Conservation (phyloP, 1,140 invertebrate genomes). For the Zaprionus ghesquierei region DNA sequence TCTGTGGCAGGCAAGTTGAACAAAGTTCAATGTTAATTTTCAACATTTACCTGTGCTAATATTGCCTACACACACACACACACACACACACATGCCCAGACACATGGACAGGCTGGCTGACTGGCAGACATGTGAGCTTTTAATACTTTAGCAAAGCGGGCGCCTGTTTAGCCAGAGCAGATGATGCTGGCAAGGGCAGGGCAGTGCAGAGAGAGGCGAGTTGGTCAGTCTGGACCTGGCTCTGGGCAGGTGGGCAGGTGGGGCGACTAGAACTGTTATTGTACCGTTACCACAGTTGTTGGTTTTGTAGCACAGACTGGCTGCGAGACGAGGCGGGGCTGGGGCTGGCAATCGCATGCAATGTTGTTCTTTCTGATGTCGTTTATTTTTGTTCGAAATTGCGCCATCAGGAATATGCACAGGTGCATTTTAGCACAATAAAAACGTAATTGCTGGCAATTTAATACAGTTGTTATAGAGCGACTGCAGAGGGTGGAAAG, state of each 20-base stretch:
- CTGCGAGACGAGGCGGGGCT: background rate
- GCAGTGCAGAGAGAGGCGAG: too few species aligned
- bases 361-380: slow-evolving; percentile 80
- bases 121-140: slow-evolving; percentile 32
- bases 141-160: slow-evolving; percentile 22
- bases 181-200: background rate
- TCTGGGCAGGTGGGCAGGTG: background rate
- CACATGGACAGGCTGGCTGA: background rate
- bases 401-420: slow-evolving; percentile 81
- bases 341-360: slow-evolving; percentile 31
- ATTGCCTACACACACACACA: slow-evolving; percentile 55
- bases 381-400: slow-evolving; percentile 81
- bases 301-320: slow-evolving; percentile 61
- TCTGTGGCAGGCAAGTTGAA: slow-evolving; percentile 33
- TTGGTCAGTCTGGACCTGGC: slow-evolving; percentile 15
- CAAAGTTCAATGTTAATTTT: slow-evolving; percentile 80
- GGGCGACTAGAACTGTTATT: slow-evolving; percentile 56
- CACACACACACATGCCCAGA: slow-evolving; percentile 1
- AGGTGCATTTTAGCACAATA: slow-evolving; percentile 81
- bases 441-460: slow-evolving; percentile 80
- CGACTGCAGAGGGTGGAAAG: background rate
- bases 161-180: slow-evolving; percentile 5
- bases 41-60: slow-evolving; percentile 77
- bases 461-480: slow-evolving; percentile 68
- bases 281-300: slow-evolving; percentile 73